Evolutionary conservation across 2,888 invertebrate species (phyloP).

Genomic region (Cotesia congregata): DNA sequence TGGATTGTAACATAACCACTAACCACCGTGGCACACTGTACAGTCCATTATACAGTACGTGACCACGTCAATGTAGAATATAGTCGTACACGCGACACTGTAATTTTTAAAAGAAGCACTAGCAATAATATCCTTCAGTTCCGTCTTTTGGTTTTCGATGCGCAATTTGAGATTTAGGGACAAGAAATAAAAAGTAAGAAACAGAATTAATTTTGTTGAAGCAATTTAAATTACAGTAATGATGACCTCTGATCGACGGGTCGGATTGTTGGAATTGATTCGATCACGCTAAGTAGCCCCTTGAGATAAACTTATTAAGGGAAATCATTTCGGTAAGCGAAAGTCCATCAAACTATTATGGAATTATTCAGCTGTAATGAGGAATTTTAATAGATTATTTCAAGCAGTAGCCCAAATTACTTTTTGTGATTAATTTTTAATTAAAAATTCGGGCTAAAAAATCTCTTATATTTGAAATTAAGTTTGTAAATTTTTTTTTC

Average conservation of each 20-base stretch:
- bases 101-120: not conserved
- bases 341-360: constrained; percentile 26
- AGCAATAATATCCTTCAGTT: not conserved
- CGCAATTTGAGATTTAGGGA: not conserved
- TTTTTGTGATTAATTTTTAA: constrained; percentile 7
- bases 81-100: not conserved
- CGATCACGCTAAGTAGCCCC: constrained; percentile 32
- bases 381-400: constrained; percentile 11
- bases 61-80: constrained; percentile 29
- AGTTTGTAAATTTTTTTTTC: too few species aligned
- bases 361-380: not conserved
- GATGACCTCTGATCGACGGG: constrained; percentile 21
- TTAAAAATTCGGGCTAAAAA: too few species aligned
- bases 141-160: too few species aligned
- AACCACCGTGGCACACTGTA: not conserved
- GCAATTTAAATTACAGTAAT: constrained; percentile 19
- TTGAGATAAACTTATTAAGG: constrained; percentile 24
- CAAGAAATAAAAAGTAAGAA: not conserved
- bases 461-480: too few species aligned
- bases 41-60: not conserved
- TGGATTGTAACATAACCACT: constrained; percentile 49
- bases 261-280: constrained; percentile 31
- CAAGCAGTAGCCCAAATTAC: not conserved
- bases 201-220: not conserved
- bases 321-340: constrained; percentile 32